These are phyloP conservation scores for Elephantulus edwardii DNA, from an alignment of 2,113 vertebrate genomes.

Conservation along the genomic window DNA sequence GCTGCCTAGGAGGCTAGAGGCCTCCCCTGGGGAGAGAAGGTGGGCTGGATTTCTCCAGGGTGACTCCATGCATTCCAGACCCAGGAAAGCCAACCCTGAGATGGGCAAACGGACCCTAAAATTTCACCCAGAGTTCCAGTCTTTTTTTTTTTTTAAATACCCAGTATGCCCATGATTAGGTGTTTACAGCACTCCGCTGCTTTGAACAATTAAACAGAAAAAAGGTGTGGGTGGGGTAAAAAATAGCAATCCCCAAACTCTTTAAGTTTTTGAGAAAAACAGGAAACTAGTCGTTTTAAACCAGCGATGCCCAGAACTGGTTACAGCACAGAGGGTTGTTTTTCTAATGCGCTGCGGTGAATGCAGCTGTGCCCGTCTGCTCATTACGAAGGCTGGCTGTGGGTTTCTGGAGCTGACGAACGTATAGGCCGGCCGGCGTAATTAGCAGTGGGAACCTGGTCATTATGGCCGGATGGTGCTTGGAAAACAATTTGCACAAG, in stretches of 20 bases:
- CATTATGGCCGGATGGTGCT: constrained; percentile 62
- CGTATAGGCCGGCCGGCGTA: constrained; percentile 44
- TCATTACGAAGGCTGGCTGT: constrained; percentile 65
- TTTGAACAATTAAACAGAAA: constrained; percentile 78
- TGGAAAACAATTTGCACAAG: constrained; percentile 61
- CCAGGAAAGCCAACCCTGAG: no score
- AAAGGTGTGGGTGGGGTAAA: constrained; percentile 74
- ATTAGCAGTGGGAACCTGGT: constrained; percentile 53
- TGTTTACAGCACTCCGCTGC: constrained; percentile 72
- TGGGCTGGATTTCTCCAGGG: no score
- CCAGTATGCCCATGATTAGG: constrained; percentile 62
- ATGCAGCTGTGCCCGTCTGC: constrained; percentile 71
- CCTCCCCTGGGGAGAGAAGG: not conserved
- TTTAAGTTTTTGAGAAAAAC: constrained; percentile 80
- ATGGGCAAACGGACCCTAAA: constrained; percentile 11
- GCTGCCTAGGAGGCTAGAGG: not conserved
- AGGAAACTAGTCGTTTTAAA: constrained; percentile 82
- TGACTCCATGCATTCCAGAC: no score
- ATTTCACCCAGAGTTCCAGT: constrained; percentile 47
- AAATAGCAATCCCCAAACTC: constrained; percentile 77
- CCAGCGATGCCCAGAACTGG: constrained; percentile 77
- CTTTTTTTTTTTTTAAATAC: no score
- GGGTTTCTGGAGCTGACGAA: constrained; percentile 70
- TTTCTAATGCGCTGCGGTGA: constrained; percentile 78
- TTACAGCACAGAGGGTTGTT: constrained; percentile 75